Percentiles rank a stretch among this genome's conserved stretches.
phyloP scores from a whole-genome alignment of 2,797 vertebrate genomes.

The Takifugu rubripes region DNA sequence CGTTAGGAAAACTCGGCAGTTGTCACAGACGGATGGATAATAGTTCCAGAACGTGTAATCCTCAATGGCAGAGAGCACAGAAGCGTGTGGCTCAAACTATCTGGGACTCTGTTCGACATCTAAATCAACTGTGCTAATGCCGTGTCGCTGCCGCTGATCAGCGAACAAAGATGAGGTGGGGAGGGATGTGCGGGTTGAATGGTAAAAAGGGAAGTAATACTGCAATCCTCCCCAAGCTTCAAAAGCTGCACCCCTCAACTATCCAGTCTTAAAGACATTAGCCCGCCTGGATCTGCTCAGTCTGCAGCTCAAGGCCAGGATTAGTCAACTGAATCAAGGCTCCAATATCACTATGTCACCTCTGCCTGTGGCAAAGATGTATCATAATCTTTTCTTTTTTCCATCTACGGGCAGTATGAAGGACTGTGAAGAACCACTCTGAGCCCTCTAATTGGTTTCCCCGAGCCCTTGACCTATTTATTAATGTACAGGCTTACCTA shows the following conservation, averaged over 20 bases:
- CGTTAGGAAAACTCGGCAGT: too few relatives aligned
- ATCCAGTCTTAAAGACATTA: conserved; percentile 58
- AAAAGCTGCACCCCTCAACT: conserved; percentile 54
- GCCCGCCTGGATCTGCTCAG: conserved; percentile 55
- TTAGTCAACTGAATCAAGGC: conserved; percentile 55
- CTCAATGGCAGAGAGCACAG: conserved; percentile 14
- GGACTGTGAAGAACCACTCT: conserved; percentile 16
- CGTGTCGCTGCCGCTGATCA: conserved; percentile 56
- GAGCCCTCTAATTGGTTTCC: conserved; percentile 14
- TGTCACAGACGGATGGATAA: too few relatives aligned
- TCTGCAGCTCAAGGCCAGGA: conserved; percentile 62
- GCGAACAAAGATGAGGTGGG: conserved; percentile 29
- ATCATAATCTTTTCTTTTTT: conserved; percentile 32
- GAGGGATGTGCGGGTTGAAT: conserved; percentile 26
- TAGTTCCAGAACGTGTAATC: conserved; percentile 23
- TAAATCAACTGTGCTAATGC: conserved; percentile 50
- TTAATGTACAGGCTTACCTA: conserved; percentile 79
- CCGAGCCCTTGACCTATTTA: conserved; percentile 2
- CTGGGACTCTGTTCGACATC: conserved; percentile 49
- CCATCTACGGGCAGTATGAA: conserved; percentile 15
- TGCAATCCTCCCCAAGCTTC: conserved; percentile 42
- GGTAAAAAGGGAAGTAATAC: conserved; percentile 54
- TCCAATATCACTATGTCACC: conserved; percentile 53
- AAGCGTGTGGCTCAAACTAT: conserved; percentile 21
- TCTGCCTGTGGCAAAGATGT: conserved; percentile 36